Evolutionary conservation across 2,797 vertebrate genomes (phyloP).

Genomic region (Brotula barbata): DNA sequence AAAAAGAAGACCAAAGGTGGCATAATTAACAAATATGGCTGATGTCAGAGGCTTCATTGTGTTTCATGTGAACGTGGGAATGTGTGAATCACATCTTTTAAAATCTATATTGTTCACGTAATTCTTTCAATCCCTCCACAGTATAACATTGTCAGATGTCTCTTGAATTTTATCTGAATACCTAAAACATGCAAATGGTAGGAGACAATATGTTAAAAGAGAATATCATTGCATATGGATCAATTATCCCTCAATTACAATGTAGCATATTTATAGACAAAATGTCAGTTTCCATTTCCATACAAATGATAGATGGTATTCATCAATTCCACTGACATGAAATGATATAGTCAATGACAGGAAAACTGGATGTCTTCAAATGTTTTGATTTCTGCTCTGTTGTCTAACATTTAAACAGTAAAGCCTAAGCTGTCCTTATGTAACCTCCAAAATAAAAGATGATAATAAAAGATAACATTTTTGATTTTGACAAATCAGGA

Average conservation of each 20-base stretch:
- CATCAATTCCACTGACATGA: neutral
- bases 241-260: neutral
- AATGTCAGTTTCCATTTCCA: neutral
- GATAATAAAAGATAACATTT: too few species aligned
- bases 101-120: constrained; percentile 20
- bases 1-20: constrained; percentile 75
- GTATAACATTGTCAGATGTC: constrained; percentile 14
- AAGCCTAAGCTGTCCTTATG: too few species aligned
- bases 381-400: neutral
- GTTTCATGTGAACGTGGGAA: too few species aligned
- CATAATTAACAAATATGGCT: constrained; percentile 61
- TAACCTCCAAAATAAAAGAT: too few species aligned
- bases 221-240: neutral
- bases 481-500: too few species aligned
- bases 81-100: constrained; percentile 22
- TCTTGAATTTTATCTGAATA: neutral
- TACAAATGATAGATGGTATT: neutral
- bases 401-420: too few species aligned
- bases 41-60: constrained; percentile 47
- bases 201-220: neutral
- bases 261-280: neutral
- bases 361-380: neutral
- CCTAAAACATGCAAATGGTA: constrained; percentile 8
- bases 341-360: neutral
- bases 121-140: constrained; percentile 15